Conservation (phyloP, 2,797 vertebrate genomes). For the Paedocypris micromegethes region DNA sequence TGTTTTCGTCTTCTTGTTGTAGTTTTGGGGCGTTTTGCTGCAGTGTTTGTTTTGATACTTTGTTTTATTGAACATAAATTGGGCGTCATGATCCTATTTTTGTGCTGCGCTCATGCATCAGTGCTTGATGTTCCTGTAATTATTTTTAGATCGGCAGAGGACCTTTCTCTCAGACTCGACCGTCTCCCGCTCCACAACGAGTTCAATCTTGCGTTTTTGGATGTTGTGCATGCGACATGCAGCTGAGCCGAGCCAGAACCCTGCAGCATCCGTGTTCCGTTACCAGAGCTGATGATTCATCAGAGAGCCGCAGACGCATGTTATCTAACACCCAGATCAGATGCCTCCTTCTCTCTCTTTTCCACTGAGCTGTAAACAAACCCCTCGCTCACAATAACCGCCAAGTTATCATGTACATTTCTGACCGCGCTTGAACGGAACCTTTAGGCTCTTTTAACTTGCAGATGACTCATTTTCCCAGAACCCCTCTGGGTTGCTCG, state of each 20-base stretch:
- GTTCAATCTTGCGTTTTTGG: conserved; percentile 19
- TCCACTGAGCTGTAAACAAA: conserved; percentile 14
- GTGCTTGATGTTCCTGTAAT: conserved; percentile 15
- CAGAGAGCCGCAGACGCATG: conserved; percentile 34
- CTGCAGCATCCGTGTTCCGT: conserved; percentile 24
- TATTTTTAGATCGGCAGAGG: not conserved
- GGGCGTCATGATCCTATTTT: not conserved
- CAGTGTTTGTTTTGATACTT: too few relatives aligned
- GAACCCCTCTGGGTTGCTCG: not conserved
- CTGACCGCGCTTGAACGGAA: not conserved
- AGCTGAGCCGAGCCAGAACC: conserved; percentile 14
- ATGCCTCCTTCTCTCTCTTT: conserved; percentile 9
- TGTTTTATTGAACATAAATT: too few relatives aligned
- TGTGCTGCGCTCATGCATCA: not conserved
- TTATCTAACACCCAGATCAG: conserved; percentile 40
- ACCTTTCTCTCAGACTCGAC: not conserved
- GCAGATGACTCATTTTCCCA: not conserved
- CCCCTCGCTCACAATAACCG: conserved; percentile 1
- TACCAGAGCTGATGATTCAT: conserved; percentile 45
- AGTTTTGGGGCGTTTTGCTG: too few relatives aligned
- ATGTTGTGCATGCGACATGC: conserved; percentile 14
- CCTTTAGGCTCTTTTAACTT: not conserved
- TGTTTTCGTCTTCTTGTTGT: too few relatives aligned
- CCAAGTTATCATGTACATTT: not conserved
- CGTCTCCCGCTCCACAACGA: too few relatives aligned